Evolutionary conservation across 2,888 invertebrate genomes (phyloP), one percentile per base, ranked within the genome.

Genomic region (Drosophila flavopinicola): DNA sequence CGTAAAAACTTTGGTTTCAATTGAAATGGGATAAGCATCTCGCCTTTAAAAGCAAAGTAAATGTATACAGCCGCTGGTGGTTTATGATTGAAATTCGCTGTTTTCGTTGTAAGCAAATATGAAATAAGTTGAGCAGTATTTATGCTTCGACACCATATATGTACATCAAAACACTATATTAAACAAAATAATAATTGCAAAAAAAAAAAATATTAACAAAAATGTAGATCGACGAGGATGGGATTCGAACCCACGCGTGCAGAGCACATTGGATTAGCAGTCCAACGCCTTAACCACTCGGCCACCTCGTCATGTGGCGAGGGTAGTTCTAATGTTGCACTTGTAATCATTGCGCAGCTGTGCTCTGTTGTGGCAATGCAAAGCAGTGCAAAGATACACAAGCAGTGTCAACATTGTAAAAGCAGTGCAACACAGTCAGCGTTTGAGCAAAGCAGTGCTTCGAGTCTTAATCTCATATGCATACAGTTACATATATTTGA

Each of bases 201-300:
- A 11, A 37, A 17, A 39, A 29, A 32, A 24, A 48, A 6, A 20
- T 0, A n/a, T 32, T 3, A 30, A 77, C 75, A 87, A 75, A 69
- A 6, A 0, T 20, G 2, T 4, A 20, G 4, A 20, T 17, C 94
- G 94, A 94, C 94, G 94, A 94, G 94, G 94, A 94, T 94, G 95
- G 94, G 95, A 95, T 95, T 95, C 95, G 95, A 95, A 95, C 95
- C 94, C 95, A 95, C 95, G 95, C 95, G 95, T 94, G 95, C 94
- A 95, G 94, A 95, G 94, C 95, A 94, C 95, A 95, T 94, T 95
- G 94, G 95, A 95, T 95, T 95, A 95, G 95, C 95, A 95, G 94
- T 94, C 94, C 94, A 94, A 94, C 94, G 94, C 94, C 94, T 95
- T 95, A 95, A 95, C 95, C 95, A 94, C 95, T 95, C 95, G 95